Evolutionary conservation across 2,888 invertebrate species (phyloP).

Genomic region (Meganola albula): DNA sequence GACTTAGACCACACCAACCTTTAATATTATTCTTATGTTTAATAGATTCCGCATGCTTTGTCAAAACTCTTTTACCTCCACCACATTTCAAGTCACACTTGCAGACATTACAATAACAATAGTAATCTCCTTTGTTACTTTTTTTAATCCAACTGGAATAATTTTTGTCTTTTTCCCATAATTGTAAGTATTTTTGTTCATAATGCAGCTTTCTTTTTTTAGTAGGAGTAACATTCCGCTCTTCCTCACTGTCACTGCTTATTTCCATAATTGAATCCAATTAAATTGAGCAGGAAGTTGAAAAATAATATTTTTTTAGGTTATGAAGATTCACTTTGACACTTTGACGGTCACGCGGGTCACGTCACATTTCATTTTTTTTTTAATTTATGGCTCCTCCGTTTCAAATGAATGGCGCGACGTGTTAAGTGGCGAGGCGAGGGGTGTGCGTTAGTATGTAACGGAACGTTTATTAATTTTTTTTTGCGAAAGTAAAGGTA

Average conservation of each 20-base stretch:
- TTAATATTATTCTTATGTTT: conserved; percentile 13
- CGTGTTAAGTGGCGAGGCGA: conserved; percentile 1
- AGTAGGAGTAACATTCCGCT: conserved; percentile 5
- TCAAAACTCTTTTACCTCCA: conserved; percentile 9
- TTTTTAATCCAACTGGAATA: conserved; percentile 13
- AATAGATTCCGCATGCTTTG: conserved; percentile 3
- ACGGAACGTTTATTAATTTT: conserved; percentile 1
- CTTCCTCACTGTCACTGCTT: conserved; percentile 11
- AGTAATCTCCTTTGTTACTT: conserved; percentile 14
- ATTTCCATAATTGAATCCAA: conserved; percentile 8
- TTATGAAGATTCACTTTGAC: conserved; percentile 1
- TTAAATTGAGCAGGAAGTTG: conserved; percentile 7
- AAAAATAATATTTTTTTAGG: neutral
- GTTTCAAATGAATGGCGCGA: conserved; percentile 1
- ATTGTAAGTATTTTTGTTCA: conserved; percentile 3
- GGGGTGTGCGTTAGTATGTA: conserved; percentile 1
- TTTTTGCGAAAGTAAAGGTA: neutral
- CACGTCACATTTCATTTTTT: neutral
- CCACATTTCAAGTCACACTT: conserved; percentile 16
- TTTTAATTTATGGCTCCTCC: no score
- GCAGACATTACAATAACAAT: conserved; percentile 15
- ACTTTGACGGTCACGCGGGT: neutral
- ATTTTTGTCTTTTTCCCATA: conserved; percentile 6
- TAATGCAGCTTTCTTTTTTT: conserved; percentile 2
- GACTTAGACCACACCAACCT: conserved; percentile 8